phyloP scores from a whole-genome alignment of 2,797 vertebrate genomes.

The Synanceia verrucosa region DNA sequence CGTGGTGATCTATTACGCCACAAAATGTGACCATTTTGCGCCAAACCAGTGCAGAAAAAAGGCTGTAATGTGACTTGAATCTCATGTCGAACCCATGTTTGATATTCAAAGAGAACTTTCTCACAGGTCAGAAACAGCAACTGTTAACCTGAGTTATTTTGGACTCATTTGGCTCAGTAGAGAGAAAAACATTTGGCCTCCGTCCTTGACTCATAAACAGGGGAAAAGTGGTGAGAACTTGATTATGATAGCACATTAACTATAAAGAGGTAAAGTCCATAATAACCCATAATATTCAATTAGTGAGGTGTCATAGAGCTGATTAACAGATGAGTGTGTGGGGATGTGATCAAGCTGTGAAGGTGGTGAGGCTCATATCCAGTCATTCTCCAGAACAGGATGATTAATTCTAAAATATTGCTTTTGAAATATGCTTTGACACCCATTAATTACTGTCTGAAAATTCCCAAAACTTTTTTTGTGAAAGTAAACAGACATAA shows the following conservation, averaged over 20 bases:
- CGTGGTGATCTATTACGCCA: not conserved
- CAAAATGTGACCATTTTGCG: not conserved
- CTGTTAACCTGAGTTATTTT: not conserved
- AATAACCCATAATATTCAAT: conserved; percentile 38
- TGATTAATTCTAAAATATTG: not conserved
- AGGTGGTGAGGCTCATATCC: not conserved
- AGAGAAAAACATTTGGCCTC: conserved; percentile 38
- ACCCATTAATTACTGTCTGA: conserved; percentile 6
- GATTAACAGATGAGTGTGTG: conserved; percentile 16
- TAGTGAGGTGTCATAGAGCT: conserved; percentile 14
- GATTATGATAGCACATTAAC: conserved; percentile 46
- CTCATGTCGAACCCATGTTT: too few species aligned
- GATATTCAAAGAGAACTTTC: not conserved
- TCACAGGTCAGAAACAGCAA: not conserved
- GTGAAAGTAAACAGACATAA: conserved; percentile 23
- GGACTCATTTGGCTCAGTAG: not conserved
- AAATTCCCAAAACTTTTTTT: not conserved
- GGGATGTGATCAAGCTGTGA: not conserved
- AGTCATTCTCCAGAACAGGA: not conserved
- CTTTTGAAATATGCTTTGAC: not conserved
- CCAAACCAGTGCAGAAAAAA: not conserved
- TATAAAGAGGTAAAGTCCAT: not conserved
- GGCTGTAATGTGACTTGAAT: not conserved
- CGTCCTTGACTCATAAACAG: conserved; percentile 1
- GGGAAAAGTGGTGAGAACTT: conserved; percentile 21